Evolutionary conservation across 2,888 invertebrate genomes (phyloP).

Genomic region (Eupithecia pulchellata): DNA sequence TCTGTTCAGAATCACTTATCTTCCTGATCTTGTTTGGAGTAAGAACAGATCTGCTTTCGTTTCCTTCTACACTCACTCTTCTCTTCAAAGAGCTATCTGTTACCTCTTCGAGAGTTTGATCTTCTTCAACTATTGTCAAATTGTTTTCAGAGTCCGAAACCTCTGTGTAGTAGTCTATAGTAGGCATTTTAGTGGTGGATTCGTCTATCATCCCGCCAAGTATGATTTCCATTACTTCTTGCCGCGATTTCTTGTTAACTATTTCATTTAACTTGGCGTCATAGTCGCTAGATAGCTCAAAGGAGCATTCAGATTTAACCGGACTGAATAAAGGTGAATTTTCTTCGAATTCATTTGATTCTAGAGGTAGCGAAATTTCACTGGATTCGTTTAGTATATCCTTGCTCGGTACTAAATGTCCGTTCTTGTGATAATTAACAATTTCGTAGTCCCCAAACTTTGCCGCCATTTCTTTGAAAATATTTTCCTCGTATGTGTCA

Average conservation of each 20-base stretch:
- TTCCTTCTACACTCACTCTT: conserved; percentile 61
- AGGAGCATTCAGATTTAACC: conserved; percentile 77
- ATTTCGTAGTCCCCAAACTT: conserved; percentile 67
- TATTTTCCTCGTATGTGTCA: conserved; percentile 69
- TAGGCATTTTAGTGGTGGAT: conserved; percentile 67
- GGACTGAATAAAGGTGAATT: conserved; percentile 67
- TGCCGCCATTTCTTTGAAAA: conserved; percentile 66
- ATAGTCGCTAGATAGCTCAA: conserved; percentile 76
- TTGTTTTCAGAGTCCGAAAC: conserved; percentile 47
- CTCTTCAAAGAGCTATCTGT: conserved; percentile 57
- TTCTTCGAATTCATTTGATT: conserved; percentile 48
- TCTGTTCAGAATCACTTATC: conserved; percentile 74
- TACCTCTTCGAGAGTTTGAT: not conserved
- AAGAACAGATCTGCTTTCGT: conserved; percentile 66
- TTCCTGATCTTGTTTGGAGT: conserved; percentile 73
- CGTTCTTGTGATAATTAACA: conserved; percentile 73
- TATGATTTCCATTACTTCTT: conserved; percentile 82
- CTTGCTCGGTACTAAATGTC: conserved; percentile 63
- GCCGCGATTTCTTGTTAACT: conserved; percentile 75
- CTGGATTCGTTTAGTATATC: conserved; percentile 66
- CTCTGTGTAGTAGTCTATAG: conserved; percentile 71
- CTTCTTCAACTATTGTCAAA: conserved; percentile 40
- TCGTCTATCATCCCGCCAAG: conserved; percentile 70
- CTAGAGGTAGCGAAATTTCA: conserved; percentile 69
- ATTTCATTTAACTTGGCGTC: conserved; percentile 77